Conservation (phyloP, 2,113 vertebrate species). For the Pseudopodoces humilis region DNA sequence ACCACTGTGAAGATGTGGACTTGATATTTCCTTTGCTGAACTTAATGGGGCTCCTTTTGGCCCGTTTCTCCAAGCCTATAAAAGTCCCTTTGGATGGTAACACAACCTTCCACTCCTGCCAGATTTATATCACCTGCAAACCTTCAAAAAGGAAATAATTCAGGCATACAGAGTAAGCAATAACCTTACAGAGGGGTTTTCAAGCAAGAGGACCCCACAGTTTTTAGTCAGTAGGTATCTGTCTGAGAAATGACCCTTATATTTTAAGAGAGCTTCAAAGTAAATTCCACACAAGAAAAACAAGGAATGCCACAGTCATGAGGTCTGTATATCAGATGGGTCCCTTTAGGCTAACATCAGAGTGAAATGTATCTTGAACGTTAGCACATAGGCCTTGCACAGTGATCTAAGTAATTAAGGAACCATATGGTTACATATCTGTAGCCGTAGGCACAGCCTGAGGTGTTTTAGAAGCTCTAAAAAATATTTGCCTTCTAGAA, state of each 20-base stretch:
- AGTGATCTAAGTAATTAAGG: constrained; percentile 40
- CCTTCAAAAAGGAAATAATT: not conserved
- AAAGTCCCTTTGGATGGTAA: not conserved
- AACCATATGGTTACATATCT: constrained; percentile 44
- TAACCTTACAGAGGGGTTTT: not conserved
- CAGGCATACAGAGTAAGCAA: not conserved
- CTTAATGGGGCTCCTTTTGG: not conserved
- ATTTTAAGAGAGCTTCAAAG: not conserved
- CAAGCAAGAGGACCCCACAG: not conserved
- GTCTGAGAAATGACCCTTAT: not conserved
- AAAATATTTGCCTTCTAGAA: constrained; percentile 40
- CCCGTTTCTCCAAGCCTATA: not conserved
- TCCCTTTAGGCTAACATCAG: not conserved
- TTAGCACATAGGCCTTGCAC: not conserved
- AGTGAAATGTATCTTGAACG: not conserved
- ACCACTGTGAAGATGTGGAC: not conserved
- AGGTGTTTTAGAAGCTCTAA: constrained; percentile 46
- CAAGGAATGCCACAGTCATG: not conserved
- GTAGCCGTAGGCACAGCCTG: constrained; percentile 37
- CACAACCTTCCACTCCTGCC: not conserved
- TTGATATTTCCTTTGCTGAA: not conserved
- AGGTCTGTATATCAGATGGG: not conserved
- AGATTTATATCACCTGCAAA: not conserved
- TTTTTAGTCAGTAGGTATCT: not conserved
- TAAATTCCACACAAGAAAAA: not conserved